These are phyloP conservation scores for Amphipyra tragopoginis DNA, from an alignment of 2,888 invertebrate genomes.

Conservation along the genomic window DNA sequence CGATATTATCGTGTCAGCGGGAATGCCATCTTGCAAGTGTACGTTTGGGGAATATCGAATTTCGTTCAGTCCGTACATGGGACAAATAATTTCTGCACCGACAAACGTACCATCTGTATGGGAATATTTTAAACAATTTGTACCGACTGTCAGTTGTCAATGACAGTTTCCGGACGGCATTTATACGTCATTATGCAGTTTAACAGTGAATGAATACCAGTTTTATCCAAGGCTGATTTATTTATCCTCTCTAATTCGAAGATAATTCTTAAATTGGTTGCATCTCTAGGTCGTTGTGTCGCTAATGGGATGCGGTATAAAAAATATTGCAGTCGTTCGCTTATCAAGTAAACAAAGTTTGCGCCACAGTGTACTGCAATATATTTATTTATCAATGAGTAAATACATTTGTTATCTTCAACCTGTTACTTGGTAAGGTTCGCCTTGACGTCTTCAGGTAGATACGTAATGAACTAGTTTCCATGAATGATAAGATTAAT, in stretches of 20 bases:
- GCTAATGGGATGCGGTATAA: slow-evolving; percentile 16
- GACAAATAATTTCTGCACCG: slow-evolving; percentile 8
- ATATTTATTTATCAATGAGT: slow-evolving; percentile 68
- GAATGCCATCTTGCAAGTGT: slow-evolving; percentile 34
- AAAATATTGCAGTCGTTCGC: slow-evolving; percentile 31
- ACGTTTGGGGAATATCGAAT: slow-evolving; percentile 27
- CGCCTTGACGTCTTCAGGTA: slow-evolving; percentile 67
- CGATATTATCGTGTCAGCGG: slow-evolving; percentile 50
- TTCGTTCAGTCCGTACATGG: slow-evolving; percentile 2
- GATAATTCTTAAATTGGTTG: slow-evolving; percentile 47
- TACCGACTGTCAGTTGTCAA: slow-evolving; percentile 19
- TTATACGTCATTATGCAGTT: slow-evolving; percentile 26
- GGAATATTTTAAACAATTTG: slow-evolving; percentile 25
- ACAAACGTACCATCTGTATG: slow-evolving; percentile 6
- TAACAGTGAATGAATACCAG: slow-evolving; percentile 48
- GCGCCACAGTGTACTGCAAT: slow-evolving; percentile 61
- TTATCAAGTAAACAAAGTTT: slow-evolving; percentile 70
- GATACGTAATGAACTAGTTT: slow-evolving; percentile 76
- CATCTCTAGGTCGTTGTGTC: slow-evolving; percentile 33
- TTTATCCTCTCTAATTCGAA: slow-evolving; percentile 43
- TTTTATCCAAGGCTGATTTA: slow-evolving; percentile 46
- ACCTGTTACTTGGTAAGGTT: slow-evolving; percentile 69
- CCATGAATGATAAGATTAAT: slow-evolving; percentile 77
- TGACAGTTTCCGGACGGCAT: slow-evolving; percentile 33
- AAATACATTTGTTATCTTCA: slow-evolving; percentile 67